Evolutionary conservation across 2,113 vertebrate species (phyloP).

Genomic region (Ardeotis arabs): DNA sequence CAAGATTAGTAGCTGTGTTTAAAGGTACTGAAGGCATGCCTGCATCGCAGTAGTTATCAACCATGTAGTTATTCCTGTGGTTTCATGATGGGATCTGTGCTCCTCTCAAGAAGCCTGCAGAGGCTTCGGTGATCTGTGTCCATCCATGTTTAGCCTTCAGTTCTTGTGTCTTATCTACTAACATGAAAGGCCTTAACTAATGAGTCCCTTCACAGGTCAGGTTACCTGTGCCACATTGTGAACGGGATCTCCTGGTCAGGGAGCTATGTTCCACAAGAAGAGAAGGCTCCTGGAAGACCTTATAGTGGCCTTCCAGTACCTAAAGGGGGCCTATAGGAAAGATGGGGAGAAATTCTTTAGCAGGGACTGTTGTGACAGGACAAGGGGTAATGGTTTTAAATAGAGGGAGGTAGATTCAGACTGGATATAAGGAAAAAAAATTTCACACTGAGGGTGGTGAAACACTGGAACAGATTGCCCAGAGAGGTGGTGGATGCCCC

Average conservation of each 20-base stretch:
- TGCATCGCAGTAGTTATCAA: background rate
- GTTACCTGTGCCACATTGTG: background rate
- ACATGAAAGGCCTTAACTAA: background rate
- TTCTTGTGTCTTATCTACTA: background rate
- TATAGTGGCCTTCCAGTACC: too few species aligned
- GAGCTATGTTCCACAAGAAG: background rate
- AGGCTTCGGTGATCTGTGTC: background rate
- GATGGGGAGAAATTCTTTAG: too few species aligned
- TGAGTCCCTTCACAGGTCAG: background rate
- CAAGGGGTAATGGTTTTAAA: too few species aligned
- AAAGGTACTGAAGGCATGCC: background rate
- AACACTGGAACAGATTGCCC: too few species aligned
- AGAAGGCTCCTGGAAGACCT: too few species aligned
- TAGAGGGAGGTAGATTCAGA: too few species aligned
- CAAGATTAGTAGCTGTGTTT: background rate
- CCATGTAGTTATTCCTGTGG: accelerated
- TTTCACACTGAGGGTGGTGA: too few species aligned
- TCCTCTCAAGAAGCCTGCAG: background rate
- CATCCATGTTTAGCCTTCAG: background rate
- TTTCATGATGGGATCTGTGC: accelerated
- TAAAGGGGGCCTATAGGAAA: too few species aligned
- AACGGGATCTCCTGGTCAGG: background rate
- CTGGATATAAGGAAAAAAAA: too few species aligned
- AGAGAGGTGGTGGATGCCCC: too few species aligned
- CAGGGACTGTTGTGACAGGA: too few species aligned